Evolutionary conservation across 1,140 invertebrate genomes (phyloP), one percentile per base, ranked within the genome.

Genomic region (Trissolcus basalis): DNA sequence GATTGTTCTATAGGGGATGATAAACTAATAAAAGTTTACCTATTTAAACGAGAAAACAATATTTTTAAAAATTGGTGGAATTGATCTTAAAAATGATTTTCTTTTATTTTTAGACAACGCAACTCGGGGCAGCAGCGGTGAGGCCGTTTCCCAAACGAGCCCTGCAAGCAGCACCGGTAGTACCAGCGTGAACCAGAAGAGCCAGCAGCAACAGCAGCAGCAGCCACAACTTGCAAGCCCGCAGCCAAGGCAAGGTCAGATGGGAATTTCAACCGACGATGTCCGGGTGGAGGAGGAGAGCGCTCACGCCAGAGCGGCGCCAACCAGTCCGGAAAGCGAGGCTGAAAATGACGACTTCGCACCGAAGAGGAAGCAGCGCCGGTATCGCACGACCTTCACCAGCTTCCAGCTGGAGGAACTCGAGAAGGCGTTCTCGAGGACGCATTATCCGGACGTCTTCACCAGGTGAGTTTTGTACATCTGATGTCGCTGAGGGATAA

Each of bases 391-490:
- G 1, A 98, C 97, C 36, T 98, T 98, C 87, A 98, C 96, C 6
- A 96, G 95, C 81, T 97, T 96, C 84, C 97, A 98, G 87, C 89
- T 99, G 55, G 97, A 98, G 84, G 97, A 99, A 87, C 89, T 99
- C 67, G 97, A 99, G 86, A 98, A 98, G 86, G 97, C 97, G 0
- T 99, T 99, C 88, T 95, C 96, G 0, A 93, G 97, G 80, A 98
- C 97, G 4, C 97, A 99, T 88, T 99, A 98, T 89, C 97, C 97
- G 13, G 97, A 99, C 88, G 97, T 99, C 0, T 99, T 98, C 89
- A 98, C 96, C 15, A 94, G 97, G 94, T 98, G 90, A 89, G 90
- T 35, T 47, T 13, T 44, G 11, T 12, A 8, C 7, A 44, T 12
- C 11, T 3, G 11, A 13, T 13, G n/a, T 11, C 9, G 3, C n/a